Percentiles rank a stretch among this genome's conserved stretches.
phyloP scores from a whole-genome alignment of 2,888 invertebrate genomes.

The Coelopa pilipes region DNA sequence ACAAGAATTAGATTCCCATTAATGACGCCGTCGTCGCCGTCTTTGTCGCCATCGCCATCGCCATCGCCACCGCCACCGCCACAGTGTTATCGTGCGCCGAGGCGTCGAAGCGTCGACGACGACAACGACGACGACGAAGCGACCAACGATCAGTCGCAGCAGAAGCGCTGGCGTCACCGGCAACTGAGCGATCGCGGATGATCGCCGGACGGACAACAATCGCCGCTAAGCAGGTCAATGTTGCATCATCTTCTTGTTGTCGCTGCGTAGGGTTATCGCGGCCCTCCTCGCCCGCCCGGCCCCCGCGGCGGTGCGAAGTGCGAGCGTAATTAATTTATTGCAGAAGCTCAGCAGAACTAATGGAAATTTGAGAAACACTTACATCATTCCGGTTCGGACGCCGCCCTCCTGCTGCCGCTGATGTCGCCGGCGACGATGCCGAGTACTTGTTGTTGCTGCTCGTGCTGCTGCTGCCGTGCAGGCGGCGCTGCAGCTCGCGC shows the following conservation, averaged over 20 bases:
- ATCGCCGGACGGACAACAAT: constrained; percentile 2
- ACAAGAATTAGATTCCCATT: no score
- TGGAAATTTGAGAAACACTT: constrained; percentile 38
- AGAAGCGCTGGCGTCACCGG: background rate
- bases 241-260: constrained; percentile 49
- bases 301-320: background rate
- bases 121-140: background rate
- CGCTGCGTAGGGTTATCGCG: constrained; percentile 36
- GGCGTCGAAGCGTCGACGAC: background rate
- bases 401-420: constrained; percentile 35
- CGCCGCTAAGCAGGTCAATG: constrained; percentile 35
- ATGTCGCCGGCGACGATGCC: constrained; percentile 24
- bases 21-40: no score
- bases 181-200: background rate
- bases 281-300: background rate
- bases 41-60: no score
- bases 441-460: constrained; percentile 26
- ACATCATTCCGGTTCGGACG: constrained; percentile 55
- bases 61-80: background rate
- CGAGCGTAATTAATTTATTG: constrained; percentile 17
- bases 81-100: background rate
- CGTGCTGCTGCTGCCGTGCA: constrained; percentile 37
- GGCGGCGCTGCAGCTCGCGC: constrained; percentile 50
- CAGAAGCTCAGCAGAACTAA: background rate
- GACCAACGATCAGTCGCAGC: no score